Evolutionary conservation across 1,140 invertebrate genomes (phyloP).

Genomic region (Drosophila parabipectinata): DNA sequence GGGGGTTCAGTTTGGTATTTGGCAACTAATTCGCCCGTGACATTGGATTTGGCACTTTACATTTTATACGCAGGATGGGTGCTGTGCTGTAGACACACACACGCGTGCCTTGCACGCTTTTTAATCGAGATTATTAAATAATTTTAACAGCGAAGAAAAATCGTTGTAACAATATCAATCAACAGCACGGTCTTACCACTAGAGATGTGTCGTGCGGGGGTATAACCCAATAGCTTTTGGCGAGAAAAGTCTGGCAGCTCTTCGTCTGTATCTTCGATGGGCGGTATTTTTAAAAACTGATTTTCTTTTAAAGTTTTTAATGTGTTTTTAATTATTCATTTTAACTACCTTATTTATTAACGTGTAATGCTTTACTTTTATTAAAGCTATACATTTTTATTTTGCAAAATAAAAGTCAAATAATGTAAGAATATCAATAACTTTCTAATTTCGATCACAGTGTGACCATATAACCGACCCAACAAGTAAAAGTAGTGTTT

Average conservation of each 20-base stretch:
- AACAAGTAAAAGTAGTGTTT: too few relatives aligned
- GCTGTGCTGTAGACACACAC: constrained; percentile 35
- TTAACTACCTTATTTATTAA: too few relatives aligned
- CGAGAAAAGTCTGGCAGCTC: not conserved
- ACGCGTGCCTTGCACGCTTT: constrained; percentile 52
- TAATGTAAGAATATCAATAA: too few relatives aligned
- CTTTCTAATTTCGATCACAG: too few relatives aligned
- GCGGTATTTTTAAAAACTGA: too few relatives aligned
- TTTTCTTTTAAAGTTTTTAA: not conserved
- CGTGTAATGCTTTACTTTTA: too few relatives aligned
- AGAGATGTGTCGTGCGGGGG: constrained; percentile 37
- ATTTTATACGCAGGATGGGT: constrained; percentile 44
- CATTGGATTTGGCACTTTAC: constrained; percentile 48
- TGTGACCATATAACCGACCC: too few relatives aligned
- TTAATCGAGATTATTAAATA: constrained; percentile 32
- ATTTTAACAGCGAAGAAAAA: constrained; percentile 60
- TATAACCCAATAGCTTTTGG: constrained; percentile 8
- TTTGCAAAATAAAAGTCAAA: too few relatives aligned
- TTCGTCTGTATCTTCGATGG: too few relatives aligned
- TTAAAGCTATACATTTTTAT: too few relatives aligned
- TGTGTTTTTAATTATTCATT: not conserved
- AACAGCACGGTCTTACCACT: constrained; percentile 55
- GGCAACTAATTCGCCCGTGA: constrained; percentile 24
- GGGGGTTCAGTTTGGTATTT: constrained; percentile 41
- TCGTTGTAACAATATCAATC: constrained; percentile 73